Percentiles rank a stretch among this genome's conserved stretches.
Evolutionary conservation across 2,888 invertebrate species (phyloP).

Genomic region (Blastobasis adustella): DNA sequence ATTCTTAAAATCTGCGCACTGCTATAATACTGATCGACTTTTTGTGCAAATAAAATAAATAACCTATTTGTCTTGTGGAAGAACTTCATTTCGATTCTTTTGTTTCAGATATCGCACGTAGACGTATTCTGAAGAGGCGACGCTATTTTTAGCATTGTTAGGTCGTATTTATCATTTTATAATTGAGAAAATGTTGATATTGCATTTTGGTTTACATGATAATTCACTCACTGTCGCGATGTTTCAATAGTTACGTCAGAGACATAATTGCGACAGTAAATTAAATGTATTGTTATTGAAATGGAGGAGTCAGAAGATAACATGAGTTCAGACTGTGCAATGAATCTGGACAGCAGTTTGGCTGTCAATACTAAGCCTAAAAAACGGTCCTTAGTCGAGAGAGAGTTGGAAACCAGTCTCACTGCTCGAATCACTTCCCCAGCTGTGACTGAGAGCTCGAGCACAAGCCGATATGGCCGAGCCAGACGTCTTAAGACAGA

Average conservation of each 20-base stretch:
- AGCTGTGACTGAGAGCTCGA: slow-evolving; percentile 33
- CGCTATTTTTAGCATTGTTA: slow-evolving; percentile 24
- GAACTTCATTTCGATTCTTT: slow-evolving; percentile 70
- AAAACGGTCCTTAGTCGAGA: slow-evolving; percentile 57
- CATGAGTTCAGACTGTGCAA: slow-evolving; percentile 41
- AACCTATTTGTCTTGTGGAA: slow-evolving; percentile 49
- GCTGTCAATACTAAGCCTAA: slow-evolving; percentile 45
- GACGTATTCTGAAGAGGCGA: slow-evolving; percentile 24
- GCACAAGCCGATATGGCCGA: slow-evolving; percentile 76
- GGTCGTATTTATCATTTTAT: slow-evolving; percentile 28
- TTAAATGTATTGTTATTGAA: slow-evolving; percentile 15
- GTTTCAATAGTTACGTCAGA: slow-evolving; percentile 34
- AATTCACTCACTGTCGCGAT: slow-evolving; percentile 27
- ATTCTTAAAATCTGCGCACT: slow-evolving; percentile 33
- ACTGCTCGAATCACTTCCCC: slow-evolving; percentile 57
- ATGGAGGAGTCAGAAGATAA: slow-evolving; percentile 61
- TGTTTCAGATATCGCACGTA: slow-evolving; percentile 50
- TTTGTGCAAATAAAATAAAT: slow-evolving; percentile 40
- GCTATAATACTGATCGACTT: slow-evolving; percentile 18
- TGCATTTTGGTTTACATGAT: slow-evolving; percentile 19
- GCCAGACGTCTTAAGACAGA: slow-evolving; percentile 69
- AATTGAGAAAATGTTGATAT: slow-evolving; percentile 20
- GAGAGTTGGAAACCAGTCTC: slow-evolving; percentile 60
- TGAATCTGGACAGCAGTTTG: slow-evolving; percentile 23
- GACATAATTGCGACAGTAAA: slow-evolving; percentile 17